These are phyloP conservation scores for Diceros bicornis DNA, from an alignment of 2,797 vertebrate species.

Conservation along the genomic window DNA sequence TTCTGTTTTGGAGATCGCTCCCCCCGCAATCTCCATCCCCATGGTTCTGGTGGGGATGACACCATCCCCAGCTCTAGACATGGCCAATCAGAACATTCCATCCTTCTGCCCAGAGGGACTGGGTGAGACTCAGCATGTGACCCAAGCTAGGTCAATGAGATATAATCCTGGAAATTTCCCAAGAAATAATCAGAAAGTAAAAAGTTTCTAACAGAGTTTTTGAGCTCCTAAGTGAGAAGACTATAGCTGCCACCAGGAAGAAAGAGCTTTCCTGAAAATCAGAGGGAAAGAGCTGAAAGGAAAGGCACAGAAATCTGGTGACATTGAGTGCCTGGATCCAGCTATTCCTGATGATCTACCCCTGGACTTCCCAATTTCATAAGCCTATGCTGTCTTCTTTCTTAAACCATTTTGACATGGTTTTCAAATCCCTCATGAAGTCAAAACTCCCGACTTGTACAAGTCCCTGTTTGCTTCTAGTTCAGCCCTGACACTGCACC, in stretches of 20 bases:
- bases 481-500: background rate
- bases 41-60: background rate
- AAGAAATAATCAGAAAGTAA: constrained; percentile 25
- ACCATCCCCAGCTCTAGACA: background rate
- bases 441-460: constrained; percentile 1
- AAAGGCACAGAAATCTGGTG: constrained; percentile 3
- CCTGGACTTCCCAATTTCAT: background rate
- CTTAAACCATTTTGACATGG: background rate
- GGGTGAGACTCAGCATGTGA: background rate
- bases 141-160: background rate
- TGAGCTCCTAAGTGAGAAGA: constrained; percentile 16
- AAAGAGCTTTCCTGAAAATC: background rate
- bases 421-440: background rate
- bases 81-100: constrained; percentile 1
- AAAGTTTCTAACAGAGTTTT: background rate
- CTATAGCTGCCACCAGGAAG: background rate
- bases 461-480: background rate
- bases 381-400: background rate
- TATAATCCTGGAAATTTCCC: background rate
- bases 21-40: background rate
- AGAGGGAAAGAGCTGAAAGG: background rate
- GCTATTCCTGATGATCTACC: background rate
- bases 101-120: background rate
- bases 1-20: background rate
- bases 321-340: background rate